Base-by-base conservation (phyloP, 2,797 vertebrate genomes). In the Phrynocephalus vlangalii region DNA sequence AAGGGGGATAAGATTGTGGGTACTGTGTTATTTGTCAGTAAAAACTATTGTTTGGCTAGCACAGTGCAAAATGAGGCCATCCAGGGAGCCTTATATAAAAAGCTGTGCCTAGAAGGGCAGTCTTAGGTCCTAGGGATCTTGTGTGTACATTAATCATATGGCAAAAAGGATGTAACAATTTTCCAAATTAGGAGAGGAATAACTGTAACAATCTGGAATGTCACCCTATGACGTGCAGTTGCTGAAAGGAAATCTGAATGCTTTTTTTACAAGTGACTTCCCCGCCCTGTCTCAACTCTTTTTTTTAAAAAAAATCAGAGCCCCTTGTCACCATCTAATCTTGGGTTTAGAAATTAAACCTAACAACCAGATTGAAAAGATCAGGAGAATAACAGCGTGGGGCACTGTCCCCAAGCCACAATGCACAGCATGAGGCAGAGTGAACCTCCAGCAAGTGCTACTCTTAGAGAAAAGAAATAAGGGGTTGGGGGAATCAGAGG, bases 341-440 rank as follows among this genome's bases (percentile, higher is more conserved):
- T 94, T 95, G 94, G 96, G 97, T 95, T 97, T 93, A 93, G 95
- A 96, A 97, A 97, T 96, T 97, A 96, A 96, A 97, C 93, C 95
- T 95, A 97, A 95, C 95, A 96, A 94, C 93, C 92, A 97, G 95
- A 96, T 95, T 96, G 95, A 96, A 95, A 95, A 94, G 96, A 95
- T 94, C 93, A 79, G 44, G 93, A 95, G 94, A 93, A 94, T 83
- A 95, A 95, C 97, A 96, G 96, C 96, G 96, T 96, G 96, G 93
- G 95, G 97, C 94, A 91, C 82, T 93, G 84, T 95, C 95, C 96
- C 94, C 96, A 96, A 97, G 94, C 94, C 96, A 95, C 95, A 96
- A 95, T 96, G 96, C 97, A 95, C 96, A 97, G 97, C 96, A 80
- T 95, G 97, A 94, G 92, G 92, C 92, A 95, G 95, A 96, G 95